A percentile compares a stretch with the other conserved stretches of the same genome.
Evolutionary conservation across 2,113 vertebrate genomes (phyloP).

Genomic region (Anguilla rostrata): DNA sequence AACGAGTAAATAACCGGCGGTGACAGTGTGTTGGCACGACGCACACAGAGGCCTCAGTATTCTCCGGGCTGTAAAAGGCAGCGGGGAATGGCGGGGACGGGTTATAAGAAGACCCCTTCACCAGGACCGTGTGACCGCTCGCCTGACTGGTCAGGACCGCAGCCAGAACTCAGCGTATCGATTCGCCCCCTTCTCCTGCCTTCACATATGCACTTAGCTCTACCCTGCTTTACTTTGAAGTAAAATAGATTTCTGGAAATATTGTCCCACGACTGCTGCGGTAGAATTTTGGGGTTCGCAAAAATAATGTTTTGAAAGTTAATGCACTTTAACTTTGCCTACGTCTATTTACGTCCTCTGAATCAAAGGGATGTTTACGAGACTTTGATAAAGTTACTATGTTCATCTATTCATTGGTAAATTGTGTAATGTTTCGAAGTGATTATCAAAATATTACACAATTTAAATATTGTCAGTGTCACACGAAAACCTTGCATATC

Average conservation of each 20-base stretch:
- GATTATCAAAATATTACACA: not conserved
- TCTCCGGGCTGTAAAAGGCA: not conserved
- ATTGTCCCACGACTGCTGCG: not conserved
- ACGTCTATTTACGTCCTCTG: not conserved
- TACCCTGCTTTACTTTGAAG: not conserved
- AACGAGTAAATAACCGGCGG: slow-evolving; percentile 31
- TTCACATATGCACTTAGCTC: not conserved
- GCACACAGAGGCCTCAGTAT: not conserved
- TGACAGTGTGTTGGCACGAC: slow-evolving; percentile 30
- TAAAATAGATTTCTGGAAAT: not conserved
- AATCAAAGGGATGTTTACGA: not conserved
- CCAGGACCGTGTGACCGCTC: not conserved
- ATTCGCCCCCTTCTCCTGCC: not conserved
- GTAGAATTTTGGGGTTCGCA: not conserved
- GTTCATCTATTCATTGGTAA: not conserved
- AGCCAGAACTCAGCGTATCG: not conserved
- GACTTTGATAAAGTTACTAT: not conserved
- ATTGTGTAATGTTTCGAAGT: no score
- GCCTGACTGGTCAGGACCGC: not conserved
- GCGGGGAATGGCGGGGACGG: not conserved
- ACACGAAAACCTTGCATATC: no score
- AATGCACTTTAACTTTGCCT: not conserved
- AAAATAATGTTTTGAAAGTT: not conserved
- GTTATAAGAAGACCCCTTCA: not conserved
- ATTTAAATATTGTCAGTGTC: not conserved